Conservation (phyloP, 1,140 invertebrate genomes). For the Trichomalopsis sarcophagae region DNA sequence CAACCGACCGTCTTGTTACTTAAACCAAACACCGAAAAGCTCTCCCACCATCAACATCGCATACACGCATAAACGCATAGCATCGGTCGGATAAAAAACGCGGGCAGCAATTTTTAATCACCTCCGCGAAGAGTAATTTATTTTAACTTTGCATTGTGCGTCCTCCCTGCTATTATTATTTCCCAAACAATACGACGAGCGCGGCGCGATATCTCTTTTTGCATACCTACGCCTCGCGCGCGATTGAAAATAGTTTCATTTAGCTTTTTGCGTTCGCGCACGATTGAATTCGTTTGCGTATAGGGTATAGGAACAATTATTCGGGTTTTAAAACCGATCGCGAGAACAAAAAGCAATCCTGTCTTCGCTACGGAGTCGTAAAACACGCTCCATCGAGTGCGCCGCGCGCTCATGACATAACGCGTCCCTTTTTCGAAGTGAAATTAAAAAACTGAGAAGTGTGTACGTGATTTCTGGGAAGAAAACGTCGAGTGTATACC, state of each 20-base stretch:
- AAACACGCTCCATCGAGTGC: background rate
- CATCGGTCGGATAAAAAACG: no score
- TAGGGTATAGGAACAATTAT: slow-evolving; percentile 22
- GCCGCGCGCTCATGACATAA: background rate
- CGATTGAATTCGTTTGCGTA: background rate
- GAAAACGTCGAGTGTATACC: no score
- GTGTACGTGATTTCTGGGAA: no score
- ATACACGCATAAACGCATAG: no score
- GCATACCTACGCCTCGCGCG: background rate
- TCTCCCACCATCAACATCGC: no score
- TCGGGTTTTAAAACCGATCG: background rate
- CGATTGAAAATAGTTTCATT: background rate
- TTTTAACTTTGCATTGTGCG: background rate
- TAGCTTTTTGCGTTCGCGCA: slow-evolving; percentile 11
- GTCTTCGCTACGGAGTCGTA: background rate
- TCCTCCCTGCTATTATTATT: background rate
- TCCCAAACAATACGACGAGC: background rate
- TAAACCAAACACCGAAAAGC: no score
- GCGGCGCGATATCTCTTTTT: background rate
- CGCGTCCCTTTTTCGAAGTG: background rate
- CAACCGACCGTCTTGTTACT: no score
- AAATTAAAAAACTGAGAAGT: background rate
- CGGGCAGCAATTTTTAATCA: background rate
- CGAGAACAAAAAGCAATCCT: slow-evolving; percentile 29
- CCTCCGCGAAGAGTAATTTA: background rate